Base-by-base conservation (phyloP, 2,888 invertebrate species). In the Julus scanicus region DNA sequence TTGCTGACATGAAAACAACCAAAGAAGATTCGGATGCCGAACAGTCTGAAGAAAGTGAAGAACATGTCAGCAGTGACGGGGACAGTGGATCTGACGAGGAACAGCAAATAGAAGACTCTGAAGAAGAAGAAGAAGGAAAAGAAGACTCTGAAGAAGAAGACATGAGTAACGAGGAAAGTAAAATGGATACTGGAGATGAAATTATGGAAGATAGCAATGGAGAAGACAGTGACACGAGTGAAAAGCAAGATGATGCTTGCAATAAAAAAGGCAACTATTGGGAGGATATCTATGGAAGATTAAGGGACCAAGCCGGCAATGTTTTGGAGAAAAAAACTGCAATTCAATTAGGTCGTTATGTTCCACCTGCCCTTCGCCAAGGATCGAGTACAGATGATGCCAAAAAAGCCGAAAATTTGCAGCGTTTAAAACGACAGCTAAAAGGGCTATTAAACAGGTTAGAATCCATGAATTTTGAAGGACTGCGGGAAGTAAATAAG, bases 231-330 rank as follows among this genome's bases (percentile, higher is more conserved):
- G 37, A 44, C 40, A 17, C n/a, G 13, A 44, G 49, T 49, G 20
- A 86, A 86, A 17, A 11, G 5, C 53, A 20, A n/a, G 39, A 48
- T 4, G 37, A 15, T 86, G 37, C 49, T n/a, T n/a, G 4, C 20
- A 37, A 29, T n/a, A 53, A 57, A 57, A 17, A 53, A 63, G 57
- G 37, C 4, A 17, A 86, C 9, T 53, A 53, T 17, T 57, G 86
- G 86, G 97, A 98, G 93, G 98, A 99, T 93, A 98, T 99, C 91
- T 98, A 99, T 92, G 98, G 98, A 0, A 94, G 98, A 89, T 94
- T 95, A 90, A 94, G 97, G 90, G 96, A 96, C 91, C 95, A 95
- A 91, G 94, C 95, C 90, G 98, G 98, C 2, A 95, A 96, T 91
- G 92, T 98, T 90, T 93, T 98, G 17, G 89, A 90, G 85, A 88